These are phyloP conservation scores for Crotalus horridus DNA, from an alignment of 2,113 vertebrate species.

Conservation along the genomic window DNA sequence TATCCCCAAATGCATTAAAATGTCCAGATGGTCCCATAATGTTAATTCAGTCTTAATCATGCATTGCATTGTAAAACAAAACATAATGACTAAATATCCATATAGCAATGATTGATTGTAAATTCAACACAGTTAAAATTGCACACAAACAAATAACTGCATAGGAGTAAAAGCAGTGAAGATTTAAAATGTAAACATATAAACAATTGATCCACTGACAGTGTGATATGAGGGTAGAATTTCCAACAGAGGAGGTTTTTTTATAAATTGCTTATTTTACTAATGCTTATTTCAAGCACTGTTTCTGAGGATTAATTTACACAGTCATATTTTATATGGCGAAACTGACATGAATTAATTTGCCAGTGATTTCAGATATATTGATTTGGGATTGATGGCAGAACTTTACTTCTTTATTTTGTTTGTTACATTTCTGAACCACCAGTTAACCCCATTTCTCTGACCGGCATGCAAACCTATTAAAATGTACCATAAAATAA, in stretches of 20 bases:
- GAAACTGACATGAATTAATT: neutral
- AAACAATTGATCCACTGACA: neutral
- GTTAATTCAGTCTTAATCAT: neutral
- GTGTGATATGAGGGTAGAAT: neutral
- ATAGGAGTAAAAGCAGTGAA: neutral
- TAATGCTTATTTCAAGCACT: neutral
- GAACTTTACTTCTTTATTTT: neutral
- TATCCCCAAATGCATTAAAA: neutral
- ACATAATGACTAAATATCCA: neutral
- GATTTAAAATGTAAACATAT: neutral
- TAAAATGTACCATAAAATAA: neutral
- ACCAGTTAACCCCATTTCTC: neutral
- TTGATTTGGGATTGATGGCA: neutral
- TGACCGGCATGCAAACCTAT: neutral
- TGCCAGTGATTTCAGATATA: neutral
- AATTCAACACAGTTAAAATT: neutral
- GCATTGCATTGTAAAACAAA: neutral
- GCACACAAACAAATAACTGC: neutral
- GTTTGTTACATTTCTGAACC: neutral
- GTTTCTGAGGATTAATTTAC: neutral
- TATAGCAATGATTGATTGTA: neutral
- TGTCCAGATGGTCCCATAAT: neutral
- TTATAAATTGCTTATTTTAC: neutral
- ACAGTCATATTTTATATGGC: neutral
- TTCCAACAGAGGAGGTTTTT: neutral